phyloP scores from a whole-genome alignment of 2,797 vertebrate genomes.

The Halcyon leucocephala region DNA sequence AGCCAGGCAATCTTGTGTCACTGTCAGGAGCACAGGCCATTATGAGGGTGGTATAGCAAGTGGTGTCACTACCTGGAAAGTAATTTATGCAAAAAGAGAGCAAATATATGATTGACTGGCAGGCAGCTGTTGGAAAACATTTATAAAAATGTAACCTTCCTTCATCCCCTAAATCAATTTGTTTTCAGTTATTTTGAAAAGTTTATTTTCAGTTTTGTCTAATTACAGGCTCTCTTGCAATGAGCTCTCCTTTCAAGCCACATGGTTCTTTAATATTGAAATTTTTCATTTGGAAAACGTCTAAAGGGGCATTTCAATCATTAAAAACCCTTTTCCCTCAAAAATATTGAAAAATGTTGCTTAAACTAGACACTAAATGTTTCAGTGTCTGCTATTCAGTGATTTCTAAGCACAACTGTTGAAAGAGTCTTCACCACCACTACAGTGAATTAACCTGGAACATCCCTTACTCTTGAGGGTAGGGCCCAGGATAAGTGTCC shows the following conservation, averaged over 20 bases:
- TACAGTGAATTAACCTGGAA: neutral
- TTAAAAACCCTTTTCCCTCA: neutral
- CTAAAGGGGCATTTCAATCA: constrained; percentile 10
- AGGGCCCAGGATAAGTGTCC: neutral
- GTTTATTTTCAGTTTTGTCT: constrained; percentile 8
- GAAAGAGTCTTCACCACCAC: neutral
- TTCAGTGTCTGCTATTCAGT: neutral
- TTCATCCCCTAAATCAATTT: neutral
- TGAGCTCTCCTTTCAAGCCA: neutral
- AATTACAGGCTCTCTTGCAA: neutral
- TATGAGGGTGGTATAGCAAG: neutral
- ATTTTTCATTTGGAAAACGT: constrained; percentile 4
- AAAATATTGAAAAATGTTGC: neutral
- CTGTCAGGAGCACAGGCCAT: neutral
- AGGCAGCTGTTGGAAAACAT: neutral
- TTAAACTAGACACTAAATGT: neutral
- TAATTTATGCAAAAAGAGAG: neutral
- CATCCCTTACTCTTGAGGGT: neutral
- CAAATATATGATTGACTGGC: neutral
- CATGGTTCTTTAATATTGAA: neutral
- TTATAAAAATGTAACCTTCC: neutral
- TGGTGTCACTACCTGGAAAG: neutral
- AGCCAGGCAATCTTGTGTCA: neutral
- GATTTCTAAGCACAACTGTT: neutral
- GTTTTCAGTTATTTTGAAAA: constrained; percentile 5